Percentiles rank a stretch among this genome's conserved stretches.
These are phyloP conservation scores for Archivesica marissinica DNA, from an alignment of 1,140 invertebrate species.

Conservation along the genomic window DNA sequence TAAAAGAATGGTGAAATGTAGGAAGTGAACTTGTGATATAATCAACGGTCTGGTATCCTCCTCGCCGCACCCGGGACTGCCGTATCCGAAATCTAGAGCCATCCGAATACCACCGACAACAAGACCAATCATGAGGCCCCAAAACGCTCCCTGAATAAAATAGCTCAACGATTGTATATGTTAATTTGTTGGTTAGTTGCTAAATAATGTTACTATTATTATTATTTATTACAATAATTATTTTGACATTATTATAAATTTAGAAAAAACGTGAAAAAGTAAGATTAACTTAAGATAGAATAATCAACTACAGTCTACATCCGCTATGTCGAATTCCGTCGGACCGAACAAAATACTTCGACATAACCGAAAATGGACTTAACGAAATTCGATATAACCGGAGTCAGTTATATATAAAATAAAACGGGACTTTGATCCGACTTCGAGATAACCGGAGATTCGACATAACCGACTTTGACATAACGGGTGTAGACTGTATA, in stretches of 20 bases:
- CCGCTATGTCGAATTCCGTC: too few relatives aligned
- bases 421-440: too few relatives aligned
- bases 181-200: neutral
- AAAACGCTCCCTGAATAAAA: constrained; percentile 86
- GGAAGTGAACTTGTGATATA: constrained; percentile 81
- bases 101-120: constrained; percentile 83
- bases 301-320: too few relatives aligned
- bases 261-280: neutral
- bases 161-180: neutral
- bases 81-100: constrained; percentile 80
- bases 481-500: too few relatives aligned
- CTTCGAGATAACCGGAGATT: too few relatives aligned
- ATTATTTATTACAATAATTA: neutral
- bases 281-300: neutral
- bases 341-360: too few relatives aligned
- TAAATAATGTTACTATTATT: neutral
- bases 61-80: constrained; percentile 73
- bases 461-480: too few relatives aligned
- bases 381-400: too few relatives aligned
- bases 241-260: neutral
- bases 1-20: constrained; percentile 82
- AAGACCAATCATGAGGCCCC: constrained; percentile 85
- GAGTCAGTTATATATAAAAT: too few relatives aligned
- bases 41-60: constrained; percentile 73
- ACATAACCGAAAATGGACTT: too few relatives aligned